phyloP scores from a whole-genome alignment of 1,140 invertebrate genomes.

The Acromyrmex heyeri region DNA sequence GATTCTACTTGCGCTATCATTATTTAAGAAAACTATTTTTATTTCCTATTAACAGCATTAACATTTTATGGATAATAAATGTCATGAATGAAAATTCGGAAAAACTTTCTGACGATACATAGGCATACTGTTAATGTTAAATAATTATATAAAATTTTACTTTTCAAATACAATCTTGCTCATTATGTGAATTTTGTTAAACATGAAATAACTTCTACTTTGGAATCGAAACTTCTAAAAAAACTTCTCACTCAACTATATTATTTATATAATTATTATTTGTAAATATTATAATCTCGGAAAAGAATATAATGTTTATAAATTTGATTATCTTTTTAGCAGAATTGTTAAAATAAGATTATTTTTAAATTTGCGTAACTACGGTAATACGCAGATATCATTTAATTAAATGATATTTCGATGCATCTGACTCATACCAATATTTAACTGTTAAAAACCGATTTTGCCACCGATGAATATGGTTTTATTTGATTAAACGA shows the following conservation, averaged over 20 bases:
- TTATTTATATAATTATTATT: background rate
- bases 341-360: background rate
- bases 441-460: slow-evolving; percentile 7
- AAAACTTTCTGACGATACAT: background rate
- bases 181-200: background rate
- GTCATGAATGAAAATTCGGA: background rate
- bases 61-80: background rate
- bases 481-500: slow-evolving; percentile 30
- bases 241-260: background rate
- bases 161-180: background rate
- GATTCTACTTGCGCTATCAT: background rate
- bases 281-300: no score
- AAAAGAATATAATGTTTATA: background rate
- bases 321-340: background rate
- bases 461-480: background rate
- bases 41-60: background rate
- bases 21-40: slow-evolving; percentile 12
- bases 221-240: background rate
- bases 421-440: background rate
- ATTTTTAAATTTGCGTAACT: background rate
- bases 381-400: background rate
- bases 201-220: background rate
- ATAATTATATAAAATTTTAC: background rate
- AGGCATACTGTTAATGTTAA: no score
- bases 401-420: background rate